Conservation (phyloP, 2,888 invertebrate genomes). For the Ischnura elegans region DNA sequence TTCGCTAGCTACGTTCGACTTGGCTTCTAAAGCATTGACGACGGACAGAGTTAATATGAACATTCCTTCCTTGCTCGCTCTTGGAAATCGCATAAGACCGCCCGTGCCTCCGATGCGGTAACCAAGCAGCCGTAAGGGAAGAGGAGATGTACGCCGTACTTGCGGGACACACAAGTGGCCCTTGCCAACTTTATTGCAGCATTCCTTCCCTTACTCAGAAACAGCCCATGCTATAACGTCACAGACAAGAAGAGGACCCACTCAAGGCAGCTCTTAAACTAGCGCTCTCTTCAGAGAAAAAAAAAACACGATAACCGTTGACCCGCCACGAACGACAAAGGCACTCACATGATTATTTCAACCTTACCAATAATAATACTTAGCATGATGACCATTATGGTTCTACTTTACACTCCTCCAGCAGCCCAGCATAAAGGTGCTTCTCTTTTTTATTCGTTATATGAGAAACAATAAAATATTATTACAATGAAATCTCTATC, state of each 20-base stretch:
- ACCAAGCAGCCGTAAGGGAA: background rate
- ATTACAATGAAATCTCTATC: too few relatives aligned
- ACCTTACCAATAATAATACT: too few relatives aligned
- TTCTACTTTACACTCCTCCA: too few relatives aligned
- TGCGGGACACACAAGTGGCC: slow-evolving; percentile 12
- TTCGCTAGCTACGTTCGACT: background rate
- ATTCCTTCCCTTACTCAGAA: background rate
- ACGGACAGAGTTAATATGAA: background rate
- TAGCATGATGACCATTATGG: too few relatives aligned
- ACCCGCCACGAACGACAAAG: too few relatives aligned
- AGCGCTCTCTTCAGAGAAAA: too few relatives aligned
- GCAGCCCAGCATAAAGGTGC: too few relatives aligned
- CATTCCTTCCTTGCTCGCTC: background rate
- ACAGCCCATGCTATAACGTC: background rate
- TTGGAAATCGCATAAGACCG: background rate
- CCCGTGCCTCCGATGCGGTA: background rate
- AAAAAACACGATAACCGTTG: too few relatives aligned
- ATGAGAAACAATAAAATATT: too few relatives aligned
- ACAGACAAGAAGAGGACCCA: background rate
- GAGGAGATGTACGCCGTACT: background rate
- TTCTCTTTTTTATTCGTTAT: too few relatives aligned
- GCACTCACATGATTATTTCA: too few relatives aligned
- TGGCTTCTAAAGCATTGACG: background rate
- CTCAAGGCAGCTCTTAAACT: background rate
- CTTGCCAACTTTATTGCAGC: background rate